Conservation (phyloP, 64 coral and sea anemone species). For the Stichodactyla helianthus region DNA sequence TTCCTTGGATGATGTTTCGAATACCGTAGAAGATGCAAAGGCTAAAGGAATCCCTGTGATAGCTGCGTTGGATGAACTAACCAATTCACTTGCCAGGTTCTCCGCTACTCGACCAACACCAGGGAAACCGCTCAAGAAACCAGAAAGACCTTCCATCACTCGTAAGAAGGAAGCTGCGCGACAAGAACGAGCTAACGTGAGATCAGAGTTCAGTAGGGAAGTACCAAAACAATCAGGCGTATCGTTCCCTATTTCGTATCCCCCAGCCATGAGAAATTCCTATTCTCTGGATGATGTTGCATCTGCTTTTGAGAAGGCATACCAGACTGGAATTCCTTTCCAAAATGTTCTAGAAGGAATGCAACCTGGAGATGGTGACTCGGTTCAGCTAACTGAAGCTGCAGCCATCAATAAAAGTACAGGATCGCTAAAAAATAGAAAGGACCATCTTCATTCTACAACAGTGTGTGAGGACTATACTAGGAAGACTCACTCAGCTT, state of each 20-base stretch:
- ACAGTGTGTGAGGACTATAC: background rate
- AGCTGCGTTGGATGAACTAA: slow-evolving; percentile 41
- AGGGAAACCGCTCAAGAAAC: background rate
- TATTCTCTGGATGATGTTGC: slow-evolving; percentile 52
- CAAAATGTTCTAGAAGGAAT: slow-evolving; percentile 23
- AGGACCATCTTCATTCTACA: background rate
- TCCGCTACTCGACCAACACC: slow-evolving; percentile 12
- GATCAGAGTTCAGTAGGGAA: background rate
- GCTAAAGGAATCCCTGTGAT: slow-evolving; percentile 53
- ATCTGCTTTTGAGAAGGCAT: slow-evolving; percentile 30
- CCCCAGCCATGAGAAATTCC: slow-evolving; percentile 44
- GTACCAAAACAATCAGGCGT: background rate
- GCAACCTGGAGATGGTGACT: background rate
- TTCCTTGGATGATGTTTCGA: slow-evolving; percentile 33
- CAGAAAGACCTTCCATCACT: background rate
- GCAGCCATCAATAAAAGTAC: background rate
- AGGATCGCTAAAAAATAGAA: background rate
- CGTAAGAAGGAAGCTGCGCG: slow-evolving; percentile 1
- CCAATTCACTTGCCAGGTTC: slow-evolving; percentile 35
- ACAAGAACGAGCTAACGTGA: background rate
- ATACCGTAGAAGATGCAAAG: slow-evolving; percentile 19
- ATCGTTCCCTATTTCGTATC: slow-evolving; percentile 15
- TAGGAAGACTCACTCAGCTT: background rate
- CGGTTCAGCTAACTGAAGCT: background rate
- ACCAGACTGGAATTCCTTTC: slow-evolving; percentile 33